A percentile compares a stretch with the other conserved stretches of the same genome.
Conservation (phyloP, 1,140 invertebrate species). For the Mizuhopecten yessoensis region DNA sequence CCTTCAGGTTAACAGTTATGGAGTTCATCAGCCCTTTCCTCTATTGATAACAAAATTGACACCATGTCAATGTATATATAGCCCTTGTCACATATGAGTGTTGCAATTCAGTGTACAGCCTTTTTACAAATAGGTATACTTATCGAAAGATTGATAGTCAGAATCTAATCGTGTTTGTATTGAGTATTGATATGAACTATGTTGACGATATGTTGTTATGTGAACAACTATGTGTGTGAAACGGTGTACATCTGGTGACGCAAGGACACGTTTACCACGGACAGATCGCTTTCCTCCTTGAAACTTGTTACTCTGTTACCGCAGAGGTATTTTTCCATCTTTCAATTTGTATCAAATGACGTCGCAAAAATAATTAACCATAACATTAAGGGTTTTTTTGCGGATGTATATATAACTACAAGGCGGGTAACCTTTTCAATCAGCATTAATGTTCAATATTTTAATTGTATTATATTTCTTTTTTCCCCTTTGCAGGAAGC, state of each 20-base stretch:
- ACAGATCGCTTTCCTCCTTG: constrained; percentile 11
- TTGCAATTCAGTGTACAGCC: not conserved
- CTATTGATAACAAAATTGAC: not conserved
- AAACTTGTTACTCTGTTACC: too few species aligned
- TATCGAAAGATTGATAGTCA: not conserved
- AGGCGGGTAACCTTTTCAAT: not conserved
- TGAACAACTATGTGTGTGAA: not conserved
- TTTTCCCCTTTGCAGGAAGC: constrained; percentile 77
- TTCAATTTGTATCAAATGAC: too few species aligned
- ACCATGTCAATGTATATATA: too few species aligned
- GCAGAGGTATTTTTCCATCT: too few species aligned
- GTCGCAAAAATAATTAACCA: too few species aligned
- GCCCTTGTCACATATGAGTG: too few species aligned
- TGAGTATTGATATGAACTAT: too few species aligned
- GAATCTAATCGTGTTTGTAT: not conserved
- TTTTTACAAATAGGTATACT: not conserved
- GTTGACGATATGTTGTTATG: not conserved
- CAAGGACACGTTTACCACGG: not conserved
- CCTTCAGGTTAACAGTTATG: not conserved
- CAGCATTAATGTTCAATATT: too few species aligned
- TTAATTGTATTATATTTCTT: too few species aligned
- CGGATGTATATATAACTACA: too few species aligned
- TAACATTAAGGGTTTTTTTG: too few species aligned
- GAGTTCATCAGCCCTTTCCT: not conserved
- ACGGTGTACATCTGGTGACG: not conserved